Evolutionary conservation across 2,797 vertebrate genomes (phyloP), one percentile per base, ranked within the genome.

Genomic region (Amblyraja radiata): DNA sequence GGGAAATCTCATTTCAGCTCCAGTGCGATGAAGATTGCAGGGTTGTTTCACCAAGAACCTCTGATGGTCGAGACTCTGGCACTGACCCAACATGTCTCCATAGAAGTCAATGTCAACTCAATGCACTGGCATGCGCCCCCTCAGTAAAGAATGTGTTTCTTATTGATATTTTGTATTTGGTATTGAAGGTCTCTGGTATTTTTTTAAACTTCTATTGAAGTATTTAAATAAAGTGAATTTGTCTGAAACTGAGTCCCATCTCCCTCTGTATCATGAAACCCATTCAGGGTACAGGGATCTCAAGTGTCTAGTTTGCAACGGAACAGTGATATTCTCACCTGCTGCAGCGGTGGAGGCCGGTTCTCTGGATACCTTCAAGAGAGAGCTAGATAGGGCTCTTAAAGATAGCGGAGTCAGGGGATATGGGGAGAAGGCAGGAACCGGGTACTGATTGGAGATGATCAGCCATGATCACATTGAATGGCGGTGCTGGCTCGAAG

Each of bases 171-270:
- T 88, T 88, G 63, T 88, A 36, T 88, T 88, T 88, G 84, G 61
- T n/a, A 88, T 88, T 88, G 84, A 88, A 65, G 84, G 61, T 68
- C 61, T 21, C 84, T 8, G 36, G n/a, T 88, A 88, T 88, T 68
- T 88, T 88, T 88, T 36, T 21, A 28, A 81, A 88, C 63, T 88
- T 32, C 63, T 68, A 68, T 88, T 88, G 65, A 88, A 88, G n/a
- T 88, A 88, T 88, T 88, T n/a, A 88, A 88, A 88, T 88, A 88
- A 88, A 88, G 84, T 88, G 61, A 63, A 68, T 25, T 86, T 86
- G 83, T 63, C 54, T 61, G 58, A 65, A 86, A 18, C 32, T 88
- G 61, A 32, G 84, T 36, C 84, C 28, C n/a, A 88, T 88, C 8
- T 68, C 28, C 23, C 23, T 61, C 61, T 84, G 23, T 61, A 61